Percentiles rank a stretch among this genome's conserved stretches.
Evolutionary conservation across 1,140 invertebrate genomes (phyloP).

Genomic region (Sminthurides bifidus): DNA sequence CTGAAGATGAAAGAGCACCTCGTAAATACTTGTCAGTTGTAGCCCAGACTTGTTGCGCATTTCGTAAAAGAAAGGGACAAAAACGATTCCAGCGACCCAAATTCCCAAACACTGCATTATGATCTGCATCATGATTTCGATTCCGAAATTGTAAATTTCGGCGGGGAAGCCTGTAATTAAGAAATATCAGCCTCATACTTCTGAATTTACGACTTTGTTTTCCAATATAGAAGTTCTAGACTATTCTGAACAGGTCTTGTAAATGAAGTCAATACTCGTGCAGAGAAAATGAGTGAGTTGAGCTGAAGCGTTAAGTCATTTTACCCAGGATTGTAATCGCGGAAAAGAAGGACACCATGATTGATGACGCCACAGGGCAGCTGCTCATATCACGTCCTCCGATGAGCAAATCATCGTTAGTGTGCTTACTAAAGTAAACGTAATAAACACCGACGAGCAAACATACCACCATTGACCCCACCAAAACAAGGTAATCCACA

Average conservation of each 20-base stretch:
- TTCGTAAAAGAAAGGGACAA: slow-evolving; percentile 25
- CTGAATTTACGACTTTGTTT: neutral
- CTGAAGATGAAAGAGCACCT: slow-evolving; percentile 1
- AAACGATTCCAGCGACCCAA: slow-evolving; percentile 10
- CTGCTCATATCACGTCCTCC: slow-evolving; percentile 25
- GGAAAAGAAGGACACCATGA: slow-evolving; percentile 25
- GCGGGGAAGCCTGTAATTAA: slow-evolving; percentile 14
- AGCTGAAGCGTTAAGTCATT: neutral
- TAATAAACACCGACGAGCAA: slow-evolving; percentile 21
- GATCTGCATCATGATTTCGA: slow-evolving; percentile 15
- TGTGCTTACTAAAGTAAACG: slow-evolving; percentile 15
- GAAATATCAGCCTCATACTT: neutral
- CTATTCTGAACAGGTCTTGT: neutral
- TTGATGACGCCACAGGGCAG: slow-evolving; percentile 23
- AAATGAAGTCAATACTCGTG: neutral
- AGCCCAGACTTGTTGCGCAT: too few species aligned
- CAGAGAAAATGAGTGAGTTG: neutral
- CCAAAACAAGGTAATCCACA: slow-evolving; percentile 17
- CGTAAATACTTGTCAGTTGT: slow-evolving; percentile 19
- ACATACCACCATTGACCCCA: slow-evolving; percentile 9
- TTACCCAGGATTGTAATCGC: slow-evolving; percentile 27
- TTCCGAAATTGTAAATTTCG: slow-evolving; percentile 18
- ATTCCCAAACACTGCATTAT: slow-evolving; percentile 4
- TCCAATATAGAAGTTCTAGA: neutral
- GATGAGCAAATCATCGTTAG: slow-evolving; percentile 24